phyloP scores from a whole-genome alignment of 2,113 vertebrate species.

The Aleadryas rufinucha region DNA sequence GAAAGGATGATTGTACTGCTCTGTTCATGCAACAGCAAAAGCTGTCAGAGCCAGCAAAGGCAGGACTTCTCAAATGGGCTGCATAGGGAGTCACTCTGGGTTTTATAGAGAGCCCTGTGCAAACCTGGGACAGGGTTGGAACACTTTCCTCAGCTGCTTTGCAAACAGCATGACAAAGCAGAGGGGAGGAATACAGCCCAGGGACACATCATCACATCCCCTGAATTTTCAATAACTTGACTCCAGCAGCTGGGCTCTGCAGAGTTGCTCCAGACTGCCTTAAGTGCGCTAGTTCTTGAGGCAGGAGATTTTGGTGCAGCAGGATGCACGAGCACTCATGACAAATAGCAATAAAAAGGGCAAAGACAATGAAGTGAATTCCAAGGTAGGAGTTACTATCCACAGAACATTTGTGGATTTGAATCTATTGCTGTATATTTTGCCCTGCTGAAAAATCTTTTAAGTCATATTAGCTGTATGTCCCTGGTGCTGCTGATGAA shows the following conservation, averaged over 20 bases:
- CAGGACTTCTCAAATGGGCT: not conserved
- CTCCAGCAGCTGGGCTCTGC: not conserved
- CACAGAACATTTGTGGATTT: not conserved
- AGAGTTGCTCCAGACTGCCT: not conserved
- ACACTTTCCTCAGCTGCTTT: not conserved
- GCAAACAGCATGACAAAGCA: not conserved
- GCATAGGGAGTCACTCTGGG: not conserved
- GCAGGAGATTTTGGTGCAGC: not conserved
- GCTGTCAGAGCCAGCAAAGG: not conserved
- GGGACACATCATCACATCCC: not conserved
- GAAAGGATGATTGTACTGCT: not conserved
- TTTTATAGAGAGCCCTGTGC: not conserved
- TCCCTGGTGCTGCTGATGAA: not conserved
- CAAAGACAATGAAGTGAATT: not conserved
- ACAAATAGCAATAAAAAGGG: not conserved
- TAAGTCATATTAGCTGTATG: not conserved
- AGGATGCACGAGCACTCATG: not conserved
- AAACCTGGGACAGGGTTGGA: not conserved
- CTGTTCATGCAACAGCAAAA: not conserved
- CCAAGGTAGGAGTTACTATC: not conserved
- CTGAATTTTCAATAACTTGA: not conserved
- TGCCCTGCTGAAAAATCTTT: not conserved
- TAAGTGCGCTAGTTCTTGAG: not conserved
- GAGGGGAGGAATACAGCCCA: not conserved
- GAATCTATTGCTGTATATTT: not conserved